phyloP scores from a whole-genome alignment of 1,140 invertebrate species.

The Medauroidea extradentata region DNA sequence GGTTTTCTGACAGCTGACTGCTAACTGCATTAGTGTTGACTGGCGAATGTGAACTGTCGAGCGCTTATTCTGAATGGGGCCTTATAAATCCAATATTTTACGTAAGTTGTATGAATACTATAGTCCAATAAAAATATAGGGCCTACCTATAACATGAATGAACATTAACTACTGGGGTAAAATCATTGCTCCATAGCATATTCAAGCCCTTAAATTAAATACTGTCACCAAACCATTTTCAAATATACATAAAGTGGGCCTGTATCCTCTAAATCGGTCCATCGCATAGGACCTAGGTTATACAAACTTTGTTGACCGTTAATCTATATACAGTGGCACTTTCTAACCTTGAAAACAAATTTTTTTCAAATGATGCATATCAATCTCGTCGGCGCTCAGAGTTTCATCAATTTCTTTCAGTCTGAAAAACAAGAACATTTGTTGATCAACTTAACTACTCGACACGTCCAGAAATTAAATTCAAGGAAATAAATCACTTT shows the following conservation, averaged over 20 bases:
- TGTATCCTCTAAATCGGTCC: constrained; percentile 1
- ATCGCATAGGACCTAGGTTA: constrained; percentile 2
- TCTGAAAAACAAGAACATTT: constrained; percentile 45
- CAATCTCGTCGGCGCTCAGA: constrained; percentile 60
- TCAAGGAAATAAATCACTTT: too few species aligned
- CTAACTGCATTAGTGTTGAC: too few species aligned
- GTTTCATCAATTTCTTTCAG: constrained; percentile 70
- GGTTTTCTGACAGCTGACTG: too few species aligned
- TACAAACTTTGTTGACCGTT: not conserved
- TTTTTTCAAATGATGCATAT: constrained; percentile 57
- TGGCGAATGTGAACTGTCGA: too few species aligned
- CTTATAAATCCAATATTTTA: too few species aligned
- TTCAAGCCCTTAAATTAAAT: too few species aligned
- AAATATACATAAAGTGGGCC: not conserved
- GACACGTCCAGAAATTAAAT: too few species aligned
- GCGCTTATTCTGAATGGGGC: too few species aligned
- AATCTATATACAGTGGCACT: not conserved
- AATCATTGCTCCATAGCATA: not conserved
- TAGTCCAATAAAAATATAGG: too few species aligned
- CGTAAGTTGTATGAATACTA: too few species aligned
- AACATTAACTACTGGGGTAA: not conserved
- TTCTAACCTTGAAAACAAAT: constrained; percentile 69
- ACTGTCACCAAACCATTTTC: too few species aligned
- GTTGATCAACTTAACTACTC: not conserved
- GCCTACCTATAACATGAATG: too few species aligned